Conservation (phyloP, 2,797 vertebrate genomes). For the Coilia nasus region DNA sequence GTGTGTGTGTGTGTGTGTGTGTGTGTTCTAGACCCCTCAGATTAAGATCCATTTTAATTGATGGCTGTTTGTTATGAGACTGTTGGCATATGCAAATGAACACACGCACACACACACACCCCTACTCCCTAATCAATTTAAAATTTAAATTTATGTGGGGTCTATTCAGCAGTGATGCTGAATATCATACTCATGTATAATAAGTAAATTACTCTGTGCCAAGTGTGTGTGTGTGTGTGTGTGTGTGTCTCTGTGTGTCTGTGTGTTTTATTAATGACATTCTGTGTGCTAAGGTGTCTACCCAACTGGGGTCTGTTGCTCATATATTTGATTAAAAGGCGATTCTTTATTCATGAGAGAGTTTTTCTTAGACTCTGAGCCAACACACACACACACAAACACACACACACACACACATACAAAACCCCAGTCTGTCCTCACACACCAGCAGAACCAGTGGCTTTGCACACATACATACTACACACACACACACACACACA, state of each 20-base stretch:
- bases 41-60: neutral
- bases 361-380: slow-evolving; percentile 43
- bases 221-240: slow-evolving; percentile 13
- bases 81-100: neutral
- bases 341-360: slow-evolving; percentile 69
- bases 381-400: slow-evolving; percentile 21
- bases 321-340: slow-evolving; percentile 75
- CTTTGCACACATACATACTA: no score
- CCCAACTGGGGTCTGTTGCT: slow-evolving; percentile 38
- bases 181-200: neutral
- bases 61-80: neutral
- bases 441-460: no score
- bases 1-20: slow-evolving; percentile 10
- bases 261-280: slow-evolving; percentile 49
- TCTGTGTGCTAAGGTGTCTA: slow-evolving; percentile 38
- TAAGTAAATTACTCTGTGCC: neutral
- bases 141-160: slow-evolving; percentile 3
- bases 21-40: neutral
- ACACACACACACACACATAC: neutral
- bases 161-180: neutral
- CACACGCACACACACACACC: slow-evolving; percentile 12
- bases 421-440: slow-evolving; percentile 45
- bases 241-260: slow-evolving; percentile 1
- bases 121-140: neutral
- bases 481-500: no score